Base-by-base conservation (phyloP, 2,797 vertebrate species). In the Helostoma temminkii region DNA sequence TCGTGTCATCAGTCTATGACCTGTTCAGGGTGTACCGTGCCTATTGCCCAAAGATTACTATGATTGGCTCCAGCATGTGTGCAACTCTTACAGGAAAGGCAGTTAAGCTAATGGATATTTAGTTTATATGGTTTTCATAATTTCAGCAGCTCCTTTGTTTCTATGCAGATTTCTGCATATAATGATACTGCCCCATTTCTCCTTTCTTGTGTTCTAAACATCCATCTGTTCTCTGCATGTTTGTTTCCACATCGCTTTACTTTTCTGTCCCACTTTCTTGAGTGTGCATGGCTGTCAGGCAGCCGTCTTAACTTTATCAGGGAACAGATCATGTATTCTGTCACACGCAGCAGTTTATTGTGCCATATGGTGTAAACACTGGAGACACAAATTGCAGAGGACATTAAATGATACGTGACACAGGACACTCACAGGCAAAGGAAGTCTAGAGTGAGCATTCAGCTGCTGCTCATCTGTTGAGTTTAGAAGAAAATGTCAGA, bases 331-430 rank as follows among this genome's bases (percentile, higher is more conserved):
- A 53, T 78, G 21, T 5, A 57, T 24, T 48, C 50, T 6, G 14
- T 63, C 62, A 43, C 68, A 1, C 6, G 5, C 54, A 16, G 41
- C 21, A 4, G 46, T 12, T 53, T 15, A 4, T 21, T 34, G 0
- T 1, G 28, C 78, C 66, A 77, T 72, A 71, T 72, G 78, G 24
- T 22, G 42, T 64, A 41, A 79, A 83, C 53, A 76, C 68, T 28
- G 32, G 52, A 73, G 72, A 76, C 36, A 1, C n/a, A 12, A 5
- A 11, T 1, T 6, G 21, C 36, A 48, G 65, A 67, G 14, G 49
- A 76, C 37, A 66, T 9, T 25, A 43, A 48, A 68, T 68, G 62
- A 65, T 65, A 30, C 58, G 48, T 0, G 1, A 21, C 46, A 2
- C 30, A 18, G 32, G 25, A 48, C n/a, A n/a, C n/a, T n/a, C n/a